A percentile compares a stretch with the other conserved stretches of the same genome.
Evolutionary conservation across 2,888 invertebrate species (phyloP).

Genomic region (Dryadula phaetusa): DNA sequence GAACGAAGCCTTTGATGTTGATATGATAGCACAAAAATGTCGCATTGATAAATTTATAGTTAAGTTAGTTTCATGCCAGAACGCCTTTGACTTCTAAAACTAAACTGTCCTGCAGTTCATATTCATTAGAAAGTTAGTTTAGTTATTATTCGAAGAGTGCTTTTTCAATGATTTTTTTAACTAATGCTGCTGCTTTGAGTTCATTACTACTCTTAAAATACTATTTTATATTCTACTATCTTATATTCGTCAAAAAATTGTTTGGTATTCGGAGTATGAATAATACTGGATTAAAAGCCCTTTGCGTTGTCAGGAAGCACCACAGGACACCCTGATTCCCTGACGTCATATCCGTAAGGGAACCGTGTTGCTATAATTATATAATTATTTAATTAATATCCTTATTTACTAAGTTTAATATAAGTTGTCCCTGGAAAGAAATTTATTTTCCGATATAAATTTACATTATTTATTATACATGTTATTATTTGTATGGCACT

Average conservation of each 20-base stretch:
- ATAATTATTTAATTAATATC: too few species aligned
- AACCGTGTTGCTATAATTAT: too few species aligned
- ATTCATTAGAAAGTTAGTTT: slow-evolving; percentile 7
- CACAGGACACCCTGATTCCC: neutral
- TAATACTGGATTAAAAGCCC: neutral
- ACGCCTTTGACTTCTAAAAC: slow-evolving; percentile 30
- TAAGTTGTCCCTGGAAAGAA: neutral
- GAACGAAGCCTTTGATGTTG: neutral
- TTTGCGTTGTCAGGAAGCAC: neutral
- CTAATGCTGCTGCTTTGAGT: too few species aligned
- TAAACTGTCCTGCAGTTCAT: slow-evolving; percentile 3
- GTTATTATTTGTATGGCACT: slow-evolving; percentile 10
- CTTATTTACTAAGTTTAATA: neutral
- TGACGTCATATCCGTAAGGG: neutral
- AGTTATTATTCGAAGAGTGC: slow-evolving; percentile 1
- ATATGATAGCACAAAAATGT: neutral
- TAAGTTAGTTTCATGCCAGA: slow-evolving; percentile 18
- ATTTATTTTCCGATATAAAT: neutral
- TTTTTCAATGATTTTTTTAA: neutral
- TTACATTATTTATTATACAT: neutral
- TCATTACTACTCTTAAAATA: too few species aligned
- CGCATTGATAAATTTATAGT: slow-evolving; percentile 14
- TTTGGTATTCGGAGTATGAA: neutral
- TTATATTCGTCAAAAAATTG: neutral
- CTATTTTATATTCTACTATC: too few species aligned